Evolutionary conservation across 2,888 invertebrate genomes (phyloP), one percentile per base, ranked within the genome.

Genomic region (Toxonevra muliebris): DNA sequence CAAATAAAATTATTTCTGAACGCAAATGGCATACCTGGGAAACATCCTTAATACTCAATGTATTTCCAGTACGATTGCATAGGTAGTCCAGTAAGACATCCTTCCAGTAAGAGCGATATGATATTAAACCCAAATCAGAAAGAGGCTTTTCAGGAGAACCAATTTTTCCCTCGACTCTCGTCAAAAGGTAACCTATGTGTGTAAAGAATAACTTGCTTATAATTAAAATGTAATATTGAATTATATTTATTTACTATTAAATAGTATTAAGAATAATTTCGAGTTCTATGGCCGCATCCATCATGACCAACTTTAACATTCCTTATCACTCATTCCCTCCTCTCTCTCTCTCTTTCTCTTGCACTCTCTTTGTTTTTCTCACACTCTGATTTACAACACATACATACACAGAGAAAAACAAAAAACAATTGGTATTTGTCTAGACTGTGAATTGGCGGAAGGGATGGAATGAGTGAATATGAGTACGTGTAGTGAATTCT

Each of bases 81-180:
- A 99, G 88, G 81, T 97, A 93, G 80, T 94, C 93, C 66, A 99
- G 87, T 8, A 99, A 87, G 0, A 97, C 96, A 84, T 97, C 96
- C 85, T 97, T 97, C 99, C 99, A 99, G 87, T 99, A 99, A 60
- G 96, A 97, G 41, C 98, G 90, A 87, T 99, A 99, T 17, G 97
- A 97, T 80, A 98, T 95, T 65, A 99, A 89, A 13, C 99, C 99
- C 69, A 98, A 89, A 86, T 99, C 98, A 59, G 98, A 98, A 50
- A 99, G 88, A 0, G 99, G 99, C 77, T 98, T 97, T 86, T 99
- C 99, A 0, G 99, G 99, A 1, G 98, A 98, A n/a, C 99, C 99
- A 66, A 98, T 95, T 87, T 98, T 98, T 71, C 94, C 94, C 87
- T 99, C 99, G 53, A 93, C 93, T 80, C 95, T 90, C 70, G 98